These are phyloP conservation scores for Leuciscus waleckii DNA, from an alignment of 2,797 vertebrate genomes.

Conservation along the genomic window DNA sequence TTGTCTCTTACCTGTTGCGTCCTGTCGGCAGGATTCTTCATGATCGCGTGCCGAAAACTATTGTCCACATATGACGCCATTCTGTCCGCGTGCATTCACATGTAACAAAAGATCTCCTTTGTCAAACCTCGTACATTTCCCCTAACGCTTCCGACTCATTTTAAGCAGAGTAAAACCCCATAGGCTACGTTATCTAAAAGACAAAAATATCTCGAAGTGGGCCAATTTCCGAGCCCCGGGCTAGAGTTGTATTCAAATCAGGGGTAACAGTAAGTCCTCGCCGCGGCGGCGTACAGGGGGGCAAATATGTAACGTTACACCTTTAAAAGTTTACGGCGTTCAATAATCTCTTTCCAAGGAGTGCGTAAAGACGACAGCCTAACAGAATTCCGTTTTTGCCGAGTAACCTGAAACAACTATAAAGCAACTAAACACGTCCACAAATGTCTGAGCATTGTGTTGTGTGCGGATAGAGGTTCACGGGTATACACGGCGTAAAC, in stretches of 20 bases:
- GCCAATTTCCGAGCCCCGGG: slow-evolving; percentile 61
- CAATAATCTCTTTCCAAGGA: not conserved
- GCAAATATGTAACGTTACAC: not conserved
- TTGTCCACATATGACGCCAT: slow-evolving; percentile 92
- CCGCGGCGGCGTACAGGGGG: not conserved
- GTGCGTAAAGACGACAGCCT: not conserved
- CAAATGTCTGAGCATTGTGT: slow-evolving; percentile 16
- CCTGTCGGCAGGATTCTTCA: slow-evolving; percentile 85
- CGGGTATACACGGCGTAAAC: not conserved
- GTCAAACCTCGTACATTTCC: slow-evolving; percentile 42
- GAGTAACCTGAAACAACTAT: slow-evolving; percentile 6
- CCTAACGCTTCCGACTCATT: not conserved
- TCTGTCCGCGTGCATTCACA: slow-evolving; percentile 52
- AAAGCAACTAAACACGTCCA: not conserved
- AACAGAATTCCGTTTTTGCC: not conserved
- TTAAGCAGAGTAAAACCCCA: slow-evolving; percentile 17
- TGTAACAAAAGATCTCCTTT: not conserved
- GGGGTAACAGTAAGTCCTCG: slow-evolving; percentile 12
- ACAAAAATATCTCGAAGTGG: slow-evolving; percentile 30
- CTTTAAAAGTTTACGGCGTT: not conserved
- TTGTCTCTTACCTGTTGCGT: slow-evolving; percentile 79
- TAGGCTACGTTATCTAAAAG: slow-evolving; percentile 22
- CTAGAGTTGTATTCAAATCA: slow-evolving; percentile 46
- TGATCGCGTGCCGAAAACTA: slow-evolving; percentile 88
- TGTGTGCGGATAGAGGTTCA: slow-evolving; percentile 2